A percentile compares a stretch with the other conserved stretches of the same genome.
Conservation (phyloP, 2,113 vertebrate species). For the Tiliqua scincoides region DNA sequence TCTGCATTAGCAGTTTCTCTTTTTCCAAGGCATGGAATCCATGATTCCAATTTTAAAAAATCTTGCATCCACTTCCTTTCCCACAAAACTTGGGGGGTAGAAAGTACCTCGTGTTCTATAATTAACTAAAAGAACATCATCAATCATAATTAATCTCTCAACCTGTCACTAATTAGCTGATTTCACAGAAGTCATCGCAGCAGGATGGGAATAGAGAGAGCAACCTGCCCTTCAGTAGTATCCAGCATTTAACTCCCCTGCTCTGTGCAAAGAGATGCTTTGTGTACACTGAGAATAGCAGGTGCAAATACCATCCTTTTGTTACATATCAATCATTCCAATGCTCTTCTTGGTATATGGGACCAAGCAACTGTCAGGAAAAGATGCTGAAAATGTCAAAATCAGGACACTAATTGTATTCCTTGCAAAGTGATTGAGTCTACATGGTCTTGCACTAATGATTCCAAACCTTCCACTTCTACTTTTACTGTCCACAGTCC, state of each 20-base stretch:
- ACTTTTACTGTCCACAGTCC: background rate
- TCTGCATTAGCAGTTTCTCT: background rate
- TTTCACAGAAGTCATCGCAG: conserved; percentile 21
- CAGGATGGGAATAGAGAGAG: background rate
- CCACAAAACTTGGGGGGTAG: background rate
- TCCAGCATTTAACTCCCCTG: background rate
- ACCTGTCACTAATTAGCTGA: conserved; percentile 13
- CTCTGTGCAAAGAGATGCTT: conserved; percentile 14
- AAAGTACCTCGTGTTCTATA: conserved; percentile 7
- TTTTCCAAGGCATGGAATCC: background rate
- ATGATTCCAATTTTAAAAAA: background rate
- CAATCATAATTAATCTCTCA: conserved; percentile 23
- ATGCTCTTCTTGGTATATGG: background rate
- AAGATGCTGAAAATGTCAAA: background rate
- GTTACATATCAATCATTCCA: background rate
- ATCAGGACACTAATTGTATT: background rate
- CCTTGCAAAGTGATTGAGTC: background rate
- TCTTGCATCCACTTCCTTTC: conserved; percentile 30
- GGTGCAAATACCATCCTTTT: background rate
- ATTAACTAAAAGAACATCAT: conserved; percentile 34
- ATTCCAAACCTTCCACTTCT: background rate
- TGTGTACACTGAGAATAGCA: background rate
- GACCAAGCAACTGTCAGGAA: background rate
- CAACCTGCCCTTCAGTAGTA: conserved; percentile 18
- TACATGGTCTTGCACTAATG: background rate